Base-by-base conservation (phyloP, 2,888 invertebrate genomes). In the Caenorhabditis sp. region DNA sequence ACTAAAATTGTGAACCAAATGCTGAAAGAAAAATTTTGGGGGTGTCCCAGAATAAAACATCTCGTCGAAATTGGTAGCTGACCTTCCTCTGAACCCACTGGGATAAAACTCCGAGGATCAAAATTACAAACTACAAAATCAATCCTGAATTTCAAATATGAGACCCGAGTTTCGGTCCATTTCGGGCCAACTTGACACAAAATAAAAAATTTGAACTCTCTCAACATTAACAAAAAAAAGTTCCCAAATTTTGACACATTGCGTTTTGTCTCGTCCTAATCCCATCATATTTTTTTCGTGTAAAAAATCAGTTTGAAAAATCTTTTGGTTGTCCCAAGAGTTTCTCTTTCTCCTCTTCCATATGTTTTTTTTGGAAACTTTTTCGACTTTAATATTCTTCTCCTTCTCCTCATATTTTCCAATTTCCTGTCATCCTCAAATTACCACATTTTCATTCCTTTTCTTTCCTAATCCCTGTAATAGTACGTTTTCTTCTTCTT, bases 361-460 rank as follows among this genome's bases (percentile, higher is more conserved):
- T 12, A 14, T 57, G 12, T 36, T 59, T 21, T 37, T 55, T 17
- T 43, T 27, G 5, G 54, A 31, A n/a, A n/a, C n/a, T n/a, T n/a
- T n/a, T n/a, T n/a, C n/a, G n/a, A n/a, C n/a, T n/a, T n/a, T n/a
- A n/a, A n/a, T n/a, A n/a, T n/a, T n/a, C n/a, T n/a, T n/a, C n/a
- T n/a, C n/a, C n/a, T n/a, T n/a, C n/a, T n/a, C n/a, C n/a, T n/a
- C 14, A 17, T 12, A 54, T 26, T 24, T 23, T 17, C 17, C 21
- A 54, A 54, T 43, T 43, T 43, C 43, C 61, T 53, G 27, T 43
- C 23, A 8, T 37, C 54, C 37, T 55, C n/a, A 50, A 49, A 24
- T 19, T 27, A 27, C 37, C 62, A 67, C 62, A 61, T 60, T 37
- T 37, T 60, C 65, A 36, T 49, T 23, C 54, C 36, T 4, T 24